These are phyloP conservation scores for Ormyrus thymus DNA, from an alignment of 2,888 invertebrate genomes.

Conservation along the genomic window DNA sequence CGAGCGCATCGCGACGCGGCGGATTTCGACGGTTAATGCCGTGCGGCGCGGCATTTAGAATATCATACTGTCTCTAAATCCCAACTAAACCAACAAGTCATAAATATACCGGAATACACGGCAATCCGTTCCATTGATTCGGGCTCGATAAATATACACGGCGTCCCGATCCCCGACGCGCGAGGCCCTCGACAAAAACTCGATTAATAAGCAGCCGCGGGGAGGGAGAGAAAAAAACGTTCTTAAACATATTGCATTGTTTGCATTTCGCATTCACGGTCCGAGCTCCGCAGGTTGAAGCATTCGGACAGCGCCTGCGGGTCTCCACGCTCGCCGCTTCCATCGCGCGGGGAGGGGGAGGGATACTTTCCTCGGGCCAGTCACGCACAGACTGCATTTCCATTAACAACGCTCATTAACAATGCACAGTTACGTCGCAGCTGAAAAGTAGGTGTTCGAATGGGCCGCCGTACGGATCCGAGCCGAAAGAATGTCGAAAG, in stretches of 20 bases:
- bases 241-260: constrained; percentile 49
- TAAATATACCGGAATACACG: no score
- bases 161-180: no score
- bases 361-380: constrained; percentile 39
- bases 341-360: not conserved
- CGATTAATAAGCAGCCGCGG: constrained; percentile 45
- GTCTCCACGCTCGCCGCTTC: no score
- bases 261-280: constrained; percentile 40
- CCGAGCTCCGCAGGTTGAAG: constrained; percentile 10
- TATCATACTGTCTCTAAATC: no score
- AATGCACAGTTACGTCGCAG: constrained; percentile 55
- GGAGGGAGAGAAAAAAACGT: not conserved
- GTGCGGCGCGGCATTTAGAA: no score
- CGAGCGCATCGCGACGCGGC: no score
- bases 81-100: no score
- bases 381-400: constrained; percentile 49
- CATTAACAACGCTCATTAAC: constrained; percentile 55
- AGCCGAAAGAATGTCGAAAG: constrained; percentile 46
- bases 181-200: constrained; percentile 6
- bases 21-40: no score
- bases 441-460: constrained; percentile 53
- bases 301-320: constrained; percentile 31
- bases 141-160: no score
- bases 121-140: no score
- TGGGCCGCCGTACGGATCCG: constrained; percentile 17